phyloP scores from a whole-genome alignment of 1,140 invertebrate species.

The Goniozus legneri region DNA sequence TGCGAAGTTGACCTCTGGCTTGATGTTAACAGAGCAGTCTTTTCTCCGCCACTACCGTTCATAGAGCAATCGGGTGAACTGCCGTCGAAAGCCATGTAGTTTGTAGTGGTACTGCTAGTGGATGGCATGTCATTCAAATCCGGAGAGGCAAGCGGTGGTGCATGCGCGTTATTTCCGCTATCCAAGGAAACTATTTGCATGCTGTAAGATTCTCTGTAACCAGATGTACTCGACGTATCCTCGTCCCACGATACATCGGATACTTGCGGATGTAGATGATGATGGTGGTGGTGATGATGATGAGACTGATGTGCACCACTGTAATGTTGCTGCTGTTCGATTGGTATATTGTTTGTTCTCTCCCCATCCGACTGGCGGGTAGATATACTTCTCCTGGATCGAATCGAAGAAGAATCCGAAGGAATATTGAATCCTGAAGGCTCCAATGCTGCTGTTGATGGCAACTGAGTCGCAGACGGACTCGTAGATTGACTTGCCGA shows the following conservation, averaged over 20 bases:
- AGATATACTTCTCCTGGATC: conserved; percentile 25
- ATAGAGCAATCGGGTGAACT: conserved; percentile 63
- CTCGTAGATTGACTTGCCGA: not conserved
- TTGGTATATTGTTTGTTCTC: conserved; percentile 9
- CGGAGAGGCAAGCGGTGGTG: conserved; percentile 61
- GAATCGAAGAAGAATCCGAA: conserved; percentile 34
- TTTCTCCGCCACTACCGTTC: conserved; percentile 61
- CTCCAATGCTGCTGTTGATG: conserved; percentile 34
- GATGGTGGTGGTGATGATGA: conserved; percentile 28
- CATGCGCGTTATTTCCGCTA: conserved; percentile 44
- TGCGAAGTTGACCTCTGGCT: conserved; percentile 59
- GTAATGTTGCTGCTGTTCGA: conserved; percentile 24
- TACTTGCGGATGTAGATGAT: conserved; percentile 25
- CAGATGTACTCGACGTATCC: conserved; percentile 77
- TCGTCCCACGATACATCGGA: conserved; percentile 70
- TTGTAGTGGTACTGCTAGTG: conserved; percentile 60
- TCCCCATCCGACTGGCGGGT: conserved; percentile 30
- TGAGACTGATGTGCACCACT: conserved; percentile 15
- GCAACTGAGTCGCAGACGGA: conserved; percentile 29
- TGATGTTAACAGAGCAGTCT: conserved; percentile 55
- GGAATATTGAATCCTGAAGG: conserved; percentile 31
- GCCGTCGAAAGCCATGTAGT: conserved; percentile 59
- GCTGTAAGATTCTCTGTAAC: conserved; percentile 66
- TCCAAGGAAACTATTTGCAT: conserved; percentile 56
- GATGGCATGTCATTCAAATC: conserved; percentile 59